Evolutionary conservation across 2,888 invertebrate species (phyloP).

Genomic region (Stegophylla sp.): DNA sequence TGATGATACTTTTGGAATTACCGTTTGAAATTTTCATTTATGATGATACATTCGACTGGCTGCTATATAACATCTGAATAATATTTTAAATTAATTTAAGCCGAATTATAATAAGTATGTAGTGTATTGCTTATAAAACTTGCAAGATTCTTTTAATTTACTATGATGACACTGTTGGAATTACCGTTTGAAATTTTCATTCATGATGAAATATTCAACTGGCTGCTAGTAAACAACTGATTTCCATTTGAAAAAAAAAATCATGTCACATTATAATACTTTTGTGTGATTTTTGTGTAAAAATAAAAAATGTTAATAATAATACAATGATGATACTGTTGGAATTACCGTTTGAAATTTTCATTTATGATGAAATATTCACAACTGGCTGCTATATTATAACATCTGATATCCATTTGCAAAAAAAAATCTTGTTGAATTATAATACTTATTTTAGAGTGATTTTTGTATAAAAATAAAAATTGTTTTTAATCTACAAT

Average conservation of each 20-base stretch:
- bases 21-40: slow-evolving; percentile 34
- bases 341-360: slow-evolving; percentile 39
- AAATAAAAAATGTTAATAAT: neutral
- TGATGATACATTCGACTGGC: neutral
- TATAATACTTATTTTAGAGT: no score
- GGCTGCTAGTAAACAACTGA: no score
- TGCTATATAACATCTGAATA: neutral
- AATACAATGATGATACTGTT: slow-evolving; percentile 20
- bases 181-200: no score
- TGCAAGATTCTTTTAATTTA: no score
- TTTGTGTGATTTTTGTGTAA: no score
- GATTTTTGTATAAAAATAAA: neutral
- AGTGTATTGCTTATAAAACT: no score
- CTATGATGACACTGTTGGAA: no score
- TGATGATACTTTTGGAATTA: slow-evolving; percentile 48
- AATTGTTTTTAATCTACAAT: neutral
- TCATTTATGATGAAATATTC: neutral
- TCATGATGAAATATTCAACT: no score
- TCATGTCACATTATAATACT: no score
- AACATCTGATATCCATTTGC: neutral
- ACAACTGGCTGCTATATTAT: neutral
- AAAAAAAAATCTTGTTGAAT: neutral
- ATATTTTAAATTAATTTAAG: no score
- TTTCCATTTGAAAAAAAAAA: neutral
- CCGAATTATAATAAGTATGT: no score